Evolutionary conservation across 2,797 vertebrate species (phyloP).

Genomic region (Orestias chungarensis): DNA sequence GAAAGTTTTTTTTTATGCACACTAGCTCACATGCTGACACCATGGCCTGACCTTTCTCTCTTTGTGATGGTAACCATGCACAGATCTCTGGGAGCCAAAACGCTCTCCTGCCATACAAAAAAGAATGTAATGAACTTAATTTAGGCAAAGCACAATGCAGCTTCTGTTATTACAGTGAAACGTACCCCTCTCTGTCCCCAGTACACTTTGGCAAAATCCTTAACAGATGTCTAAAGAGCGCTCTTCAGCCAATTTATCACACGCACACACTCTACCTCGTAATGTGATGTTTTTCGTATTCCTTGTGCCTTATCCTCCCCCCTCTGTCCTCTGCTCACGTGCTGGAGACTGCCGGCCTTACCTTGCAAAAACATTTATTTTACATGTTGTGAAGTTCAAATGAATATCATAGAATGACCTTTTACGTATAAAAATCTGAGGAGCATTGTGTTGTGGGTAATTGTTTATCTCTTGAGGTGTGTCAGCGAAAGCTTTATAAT

Average conservation of each 20-base stretch:
- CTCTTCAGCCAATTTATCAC: slow-evolving; percentile 58
- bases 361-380: not conserved
- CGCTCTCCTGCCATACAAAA: slow-evolving; percentile 55
- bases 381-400: not conserved
- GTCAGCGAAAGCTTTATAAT: too few species aligned
- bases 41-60: slow-evolving; percentile 25
- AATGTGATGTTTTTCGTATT: slow-evolving; percentile 62
- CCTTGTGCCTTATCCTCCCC: slow-evolving; percentile 44
- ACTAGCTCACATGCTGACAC: slow-evolving; percentile 4
- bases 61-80: slow-evolving; percentile 48
- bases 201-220: slow-evolving; percentile 79
- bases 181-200: slow-evolving; percentile 62
- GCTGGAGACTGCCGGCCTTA: slow-evolving; percentile 21
- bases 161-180: slow-evolving; percentile 81
- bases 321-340: slow-evolving; percentile 27
- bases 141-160: slow-evolving; percentile 81
- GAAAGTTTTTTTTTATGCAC: slow-evolving; percentile 10
- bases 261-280: slow-evolving; percentile 56
- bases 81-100: slow-evolving; percentile 36
- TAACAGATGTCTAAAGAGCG: slow-evolving; percentile 79
- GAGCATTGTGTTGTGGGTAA: not conserved
- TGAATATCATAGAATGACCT: not conserved
- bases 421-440: not conserved
- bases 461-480: not conserved
- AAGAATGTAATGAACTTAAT: slow-evolving; percentile 70